phyloP scores from a whole-genome alignment of 1,140 invertebrate species.

The Agrypnia vestita region DNA sequence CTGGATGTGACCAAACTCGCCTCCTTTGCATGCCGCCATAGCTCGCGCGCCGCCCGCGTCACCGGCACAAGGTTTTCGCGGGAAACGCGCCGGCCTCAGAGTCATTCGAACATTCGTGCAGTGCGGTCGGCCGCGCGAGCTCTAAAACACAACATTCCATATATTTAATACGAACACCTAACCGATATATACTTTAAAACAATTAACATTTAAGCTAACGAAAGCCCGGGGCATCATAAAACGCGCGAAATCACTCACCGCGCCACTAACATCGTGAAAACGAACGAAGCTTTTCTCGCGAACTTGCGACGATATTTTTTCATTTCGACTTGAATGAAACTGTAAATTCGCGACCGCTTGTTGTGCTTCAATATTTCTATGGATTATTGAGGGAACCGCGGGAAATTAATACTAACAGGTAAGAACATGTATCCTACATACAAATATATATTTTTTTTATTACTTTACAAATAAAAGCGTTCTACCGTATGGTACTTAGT shows the following conservation, averaged over 20 bases:
- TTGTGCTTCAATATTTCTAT: constrained; percentile 25
- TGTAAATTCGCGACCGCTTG: constrained; percentile 6
- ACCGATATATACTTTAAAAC: constrained; percentile 8
- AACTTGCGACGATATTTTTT: constrained; percentile 15
- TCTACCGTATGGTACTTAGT: too few relatives aligned
- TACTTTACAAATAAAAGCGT: too few relatives aligned
- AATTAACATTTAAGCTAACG: constrained; percentile 1
- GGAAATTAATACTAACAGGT: constrained; percentile 14
- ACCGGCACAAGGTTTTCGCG: constrained; percentile 51
- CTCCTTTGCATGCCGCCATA: constrained; percentile 13
- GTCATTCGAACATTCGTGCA: constrained; percentile 45
- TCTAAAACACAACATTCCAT: constrained; percentile 40
- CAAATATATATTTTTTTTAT: too few relatives aligned
- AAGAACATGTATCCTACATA: not conserved
- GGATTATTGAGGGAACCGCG: constrained; percentile 17
- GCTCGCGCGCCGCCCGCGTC: constrained; percentile 2
- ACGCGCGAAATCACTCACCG: constrained; percentile 8
- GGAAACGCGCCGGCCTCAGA: constrained; percentile 35
- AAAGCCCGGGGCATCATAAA: constrained; percentile 3
- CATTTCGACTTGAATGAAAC: constrained; percentile 23
- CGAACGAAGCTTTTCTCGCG: constrained; percentile 38
- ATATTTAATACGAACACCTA: constrained; percentile 31
- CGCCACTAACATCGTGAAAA: constrained; percentile 27
- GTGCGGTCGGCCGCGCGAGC: constrained; percentile 52
- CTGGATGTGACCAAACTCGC: not conserved